Base-by-base conservation (phyloP, 1,140 invertebrate species). In the Mactra quadrangularis region DNA sequence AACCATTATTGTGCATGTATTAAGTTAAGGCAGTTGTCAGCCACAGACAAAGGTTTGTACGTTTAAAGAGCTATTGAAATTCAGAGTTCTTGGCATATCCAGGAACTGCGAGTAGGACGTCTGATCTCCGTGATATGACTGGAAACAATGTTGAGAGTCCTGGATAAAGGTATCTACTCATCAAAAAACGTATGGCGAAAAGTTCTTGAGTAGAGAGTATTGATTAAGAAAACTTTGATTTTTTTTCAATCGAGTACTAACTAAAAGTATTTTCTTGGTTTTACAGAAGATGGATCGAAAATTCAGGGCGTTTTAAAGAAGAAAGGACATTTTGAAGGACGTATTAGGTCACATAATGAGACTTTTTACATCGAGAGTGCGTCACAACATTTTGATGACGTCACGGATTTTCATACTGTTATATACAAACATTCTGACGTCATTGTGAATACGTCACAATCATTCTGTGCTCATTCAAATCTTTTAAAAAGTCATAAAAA, bases 271-370 rank as follows among this genome's bases (percentile, higher is more conserved):
- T 75, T 70, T 15, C 22, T 17, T 17, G 35, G 4, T n/a, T 95
- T 2, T 94, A 97, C 96, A 94, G 97, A 97, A 87, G 96, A 97
- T 71, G 94, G 94, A n/a, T 95, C 97, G n/a, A 91, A 95, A 70
- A 97, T 98, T 33, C 95, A 97, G 88, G 97, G 97, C 29, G 93
- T 98, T 78, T 94, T 99, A 59, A 98, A 97, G 72, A 94, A 94
- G 59, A 96, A 97, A 66, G 97, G 97, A 75, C 94, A 97, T 29
- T 97, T 99, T 90, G 97, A 98, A 91, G 97, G 97, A 22, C 96
- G 96, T 29, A 96, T 98, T 78, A 95, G 98, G 82, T 95, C 95
- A 83, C 91, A 94, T 55, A 96, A 97, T 85, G 96, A 97, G 77
- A 96, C 96, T 7, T 94, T 90, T 93, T 97, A 97, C 92, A 95